phyloP scores from a whole-genome alignment of 92 coral and sea anemone genomes.

The Epizoanthus rinbou region DNA sequence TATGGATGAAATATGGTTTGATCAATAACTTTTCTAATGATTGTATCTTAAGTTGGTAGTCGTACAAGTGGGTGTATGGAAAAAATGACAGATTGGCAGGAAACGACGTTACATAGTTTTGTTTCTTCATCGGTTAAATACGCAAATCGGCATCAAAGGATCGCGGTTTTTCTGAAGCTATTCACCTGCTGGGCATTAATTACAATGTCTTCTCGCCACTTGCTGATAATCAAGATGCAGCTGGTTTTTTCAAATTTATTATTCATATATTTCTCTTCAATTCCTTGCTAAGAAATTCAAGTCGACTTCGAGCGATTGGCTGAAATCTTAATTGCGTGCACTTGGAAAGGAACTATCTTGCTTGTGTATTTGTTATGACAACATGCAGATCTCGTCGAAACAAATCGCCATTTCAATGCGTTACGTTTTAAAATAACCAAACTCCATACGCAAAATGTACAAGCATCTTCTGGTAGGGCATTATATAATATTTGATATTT shows the following conservation, averaged over 20 bases:
- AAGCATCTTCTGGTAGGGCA: not conserved
- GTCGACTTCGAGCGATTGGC: conserved; percentile 7
- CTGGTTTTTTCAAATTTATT: conserved; percentile 2
- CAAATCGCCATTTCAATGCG: conserved; percentile 18
- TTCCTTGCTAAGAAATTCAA: conserved; percentile 4
- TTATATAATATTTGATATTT: not conserved
- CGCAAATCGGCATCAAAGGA: too few relatives aligned
- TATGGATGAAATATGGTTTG: too few relatives aligned
- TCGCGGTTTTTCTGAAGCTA: not conserved
- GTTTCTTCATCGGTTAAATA: too few relatives aligned
- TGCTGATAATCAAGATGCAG: not conserved
- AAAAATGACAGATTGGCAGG: too few relatives aligned
- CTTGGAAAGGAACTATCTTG: not conserved
- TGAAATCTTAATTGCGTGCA: not conserved
- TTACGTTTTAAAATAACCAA: not conserved
- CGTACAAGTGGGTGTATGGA: too few relatives aligned
- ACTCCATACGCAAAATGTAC: conserved; percentile 5
- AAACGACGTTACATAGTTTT: too few relatives aligned
- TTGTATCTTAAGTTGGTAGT: too few relatives aligned
- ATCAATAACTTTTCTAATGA: too few relatives aligned
- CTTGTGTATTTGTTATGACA: conserved; percentile 10
- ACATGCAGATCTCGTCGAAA: conserved; percentile 31
- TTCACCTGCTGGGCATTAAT: conserved; percentile 40
- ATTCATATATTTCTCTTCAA: conserved; percentile 1
- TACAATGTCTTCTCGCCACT: conserved; percentile 1